Conservation (phyloP, 2,113 vertebrate species). For the Trematocara unimaculatum region DNA sequence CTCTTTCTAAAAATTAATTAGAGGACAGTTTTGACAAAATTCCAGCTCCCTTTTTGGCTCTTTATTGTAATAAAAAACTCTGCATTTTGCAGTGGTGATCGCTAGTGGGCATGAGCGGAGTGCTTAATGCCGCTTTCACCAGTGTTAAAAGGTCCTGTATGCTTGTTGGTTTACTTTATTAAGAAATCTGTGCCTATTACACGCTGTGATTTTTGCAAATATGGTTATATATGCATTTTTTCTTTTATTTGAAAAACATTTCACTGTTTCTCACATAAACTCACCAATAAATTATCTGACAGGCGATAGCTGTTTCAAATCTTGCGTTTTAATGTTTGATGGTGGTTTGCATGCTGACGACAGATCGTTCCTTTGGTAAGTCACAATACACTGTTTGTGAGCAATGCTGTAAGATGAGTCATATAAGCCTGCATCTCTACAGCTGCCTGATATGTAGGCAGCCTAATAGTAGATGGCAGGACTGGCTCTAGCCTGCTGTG, state of each 20-base stretch:
- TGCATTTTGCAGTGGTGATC: background rate
- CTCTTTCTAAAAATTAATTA: background rate
- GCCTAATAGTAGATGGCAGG: background rate
- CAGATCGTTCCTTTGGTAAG: background rate
- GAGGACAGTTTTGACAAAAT: background rate
- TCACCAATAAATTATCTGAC: background rate
- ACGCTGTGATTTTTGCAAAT: background rate
- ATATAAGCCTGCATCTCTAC: background rate
- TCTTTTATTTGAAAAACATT: background rate
- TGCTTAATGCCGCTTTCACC: background rate
- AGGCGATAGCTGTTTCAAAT: background rate
- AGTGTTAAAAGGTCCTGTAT: background rate
- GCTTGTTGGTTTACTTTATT: background rate
- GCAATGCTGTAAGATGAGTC: background rate
- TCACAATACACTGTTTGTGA: background rate
- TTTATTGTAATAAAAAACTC: background rate
- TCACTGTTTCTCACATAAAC: background rate
- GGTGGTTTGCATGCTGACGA: background rate
- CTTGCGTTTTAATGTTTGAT: background rate
- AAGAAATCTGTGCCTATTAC: background rate
- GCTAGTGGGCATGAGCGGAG: background rate
- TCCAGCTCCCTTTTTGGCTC: background rate
- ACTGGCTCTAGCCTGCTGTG: background rate
- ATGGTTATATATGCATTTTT: background rate
- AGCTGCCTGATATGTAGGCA: background rate